Evolutionary conservation across 1,140 invertebrate species (phyloP).

Genomic region (Polypedilum vanderplanki): DNA sequence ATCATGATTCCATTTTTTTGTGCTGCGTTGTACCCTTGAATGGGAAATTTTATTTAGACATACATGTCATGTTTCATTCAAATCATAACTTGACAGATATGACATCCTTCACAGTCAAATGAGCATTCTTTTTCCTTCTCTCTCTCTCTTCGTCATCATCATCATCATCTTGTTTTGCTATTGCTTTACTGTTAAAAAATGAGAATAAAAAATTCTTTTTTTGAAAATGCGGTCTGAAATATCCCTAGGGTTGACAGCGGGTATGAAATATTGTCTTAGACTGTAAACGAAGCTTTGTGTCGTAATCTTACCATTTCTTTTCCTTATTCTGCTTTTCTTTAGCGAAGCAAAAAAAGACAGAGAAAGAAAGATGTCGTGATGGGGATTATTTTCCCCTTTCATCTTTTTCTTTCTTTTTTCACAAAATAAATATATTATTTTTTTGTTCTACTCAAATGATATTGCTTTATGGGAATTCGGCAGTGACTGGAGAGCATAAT

Average conservation of each 20-base stretch:
- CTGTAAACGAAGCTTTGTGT: slow-evolving; percentile 28
- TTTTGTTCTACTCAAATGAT: neutral
- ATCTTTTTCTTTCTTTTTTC: neutral
- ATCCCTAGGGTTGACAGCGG: slow-evolving; percentile 24
- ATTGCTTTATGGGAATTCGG: slow-evolving; percentile 11
- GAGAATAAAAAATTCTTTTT: neutral
- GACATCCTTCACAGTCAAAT: slow-evolving; percentile 26
- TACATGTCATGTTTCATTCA: slow-evolving; percentile 27
- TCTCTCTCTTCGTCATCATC: neutral
- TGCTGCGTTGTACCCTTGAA: neutral
- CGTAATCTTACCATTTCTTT: slow-evolving; percentile 25
- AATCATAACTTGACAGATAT: slow-evolving; percentile 29
- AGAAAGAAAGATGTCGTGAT: slow-evolving; percentile 4
- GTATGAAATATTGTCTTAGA: slow-evolving; percentile 27
- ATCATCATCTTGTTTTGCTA: slow-evolving; percentile 3
- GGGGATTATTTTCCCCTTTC: slow-evolving; percentile 16
- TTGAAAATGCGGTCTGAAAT: slow-evolving; percentile 5
- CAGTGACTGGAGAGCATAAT: neutral
- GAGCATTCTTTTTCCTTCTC: neutral
- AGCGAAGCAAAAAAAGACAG: neutral
- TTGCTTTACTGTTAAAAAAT: neutral
- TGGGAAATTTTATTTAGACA: slow-evolving; percentile 15
- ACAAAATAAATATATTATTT: neutral
- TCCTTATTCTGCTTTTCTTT: too few species aligned
- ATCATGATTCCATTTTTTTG: slow-evolving; percentile 6